A percentile compares a stretch with the other conserved stretches of the same genome.
Evolutionary conservation across 2,113 vertebrate species (phyloP).

Genomic region (Serinus canaria): DNA sequence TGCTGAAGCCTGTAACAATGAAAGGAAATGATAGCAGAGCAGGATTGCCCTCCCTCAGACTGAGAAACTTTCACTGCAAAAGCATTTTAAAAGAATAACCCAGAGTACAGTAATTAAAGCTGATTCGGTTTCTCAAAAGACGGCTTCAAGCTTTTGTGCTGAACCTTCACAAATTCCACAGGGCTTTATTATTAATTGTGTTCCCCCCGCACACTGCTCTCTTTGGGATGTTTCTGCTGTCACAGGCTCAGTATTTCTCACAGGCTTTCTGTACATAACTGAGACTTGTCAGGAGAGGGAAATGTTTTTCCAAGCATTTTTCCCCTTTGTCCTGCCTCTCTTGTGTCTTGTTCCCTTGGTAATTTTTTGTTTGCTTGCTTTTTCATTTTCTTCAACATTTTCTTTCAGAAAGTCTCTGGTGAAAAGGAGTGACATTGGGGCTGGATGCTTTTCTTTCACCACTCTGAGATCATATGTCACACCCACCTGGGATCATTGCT

Average conservation of each 20-base stretch:
- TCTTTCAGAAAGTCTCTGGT: neutral
- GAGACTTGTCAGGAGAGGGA: slow-evolving; percentile 42
- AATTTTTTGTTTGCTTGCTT: slow-evolving; percentile 54
- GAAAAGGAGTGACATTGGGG: neutral
- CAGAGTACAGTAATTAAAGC: slow-evolving; percentile 65
- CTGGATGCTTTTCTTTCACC: neutral
- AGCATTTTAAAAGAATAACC: slow-evolving; percentile 52
- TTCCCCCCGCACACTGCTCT: slow-evolving; percentile 17
- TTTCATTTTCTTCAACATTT: slow-evolving; percentile 17
- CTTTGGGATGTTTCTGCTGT: slow-evolving; percentile 61
- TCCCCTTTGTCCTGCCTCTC: neutral
- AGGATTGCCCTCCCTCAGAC: slow-evolving; percentile 48
- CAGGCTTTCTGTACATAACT: slow-evolving; percentile 37
- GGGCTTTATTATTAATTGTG: slow-evolving; percentile 64
- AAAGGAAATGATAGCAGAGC: slow-evolving; percentile 48
- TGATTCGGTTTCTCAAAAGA: slow-evolving; percentile 62
- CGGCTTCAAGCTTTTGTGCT: slow-evolving; percentile 63
- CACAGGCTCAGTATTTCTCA: slow-evolving; percentile 51
- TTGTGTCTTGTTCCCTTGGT: slow-evolving; percentile 32
- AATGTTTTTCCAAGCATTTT: slow-evolving; percentile 46
- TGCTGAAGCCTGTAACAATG: slow-evolving; percentile 56
- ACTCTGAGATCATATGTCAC: neutral
- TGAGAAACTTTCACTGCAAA: slow-evolving; percentile 49
- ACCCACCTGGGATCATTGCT: neutral
- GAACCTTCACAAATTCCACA: slow-evolving; percentile 60